Percentiles rank a stretch among this genome's conserved stretches.
Evolutionary conservation across 2,113 vertebrate species (phyloP).

Genomic region (Macquaria ambigua): DNA sequence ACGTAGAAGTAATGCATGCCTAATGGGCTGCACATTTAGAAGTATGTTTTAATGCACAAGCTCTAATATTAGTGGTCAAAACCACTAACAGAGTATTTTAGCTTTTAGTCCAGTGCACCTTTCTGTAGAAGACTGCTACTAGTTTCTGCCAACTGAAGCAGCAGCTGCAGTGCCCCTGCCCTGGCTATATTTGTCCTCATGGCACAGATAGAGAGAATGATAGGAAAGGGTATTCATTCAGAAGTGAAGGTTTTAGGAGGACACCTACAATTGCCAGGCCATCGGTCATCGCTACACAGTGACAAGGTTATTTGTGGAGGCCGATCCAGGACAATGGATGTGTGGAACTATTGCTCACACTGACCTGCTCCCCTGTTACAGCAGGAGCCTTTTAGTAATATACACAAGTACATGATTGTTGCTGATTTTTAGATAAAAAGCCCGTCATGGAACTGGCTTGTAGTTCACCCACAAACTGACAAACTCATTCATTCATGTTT

Average conservation of each 20-base stretch:
- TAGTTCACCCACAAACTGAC: background rate
- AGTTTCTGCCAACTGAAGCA: slow-evolving; percentile 36
- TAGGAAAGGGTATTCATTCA: slow-evolving; percentile 70
- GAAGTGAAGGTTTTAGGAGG: slow-evolving; percentile 72
- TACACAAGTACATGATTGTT: background rate
- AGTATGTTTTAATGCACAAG: slow-evolving; percentile 1
- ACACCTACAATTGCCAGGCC: slow-evolving; percentile 67
- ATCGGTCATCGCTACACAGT: slow-evolving; percentile 66
- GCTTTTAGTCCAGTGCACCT: slow-evolving; percentile 23
- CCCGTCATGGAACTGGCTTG: background rate
- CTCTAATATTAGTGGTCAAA: slow-evolving; percentile 8
- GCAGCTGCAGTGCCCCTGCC: slow-evolving; percentile 54
- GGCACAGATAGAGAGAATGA: slow-evolving; percentile 68
- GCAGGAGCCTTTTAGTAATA: background rate
- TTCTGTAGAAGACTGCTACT: slow-evolving; percentile 33
- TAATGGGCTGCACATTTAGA: background rate
- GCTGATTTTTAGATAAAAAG: background rate
- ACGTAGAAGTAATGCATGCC: background rate
- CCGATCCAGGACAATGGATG: slow-evolving; percentile 40
- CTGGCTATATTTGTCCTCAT: slow-evolving; percentile 75
- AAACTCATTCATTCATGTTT: background rate
- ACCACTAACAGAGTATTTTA: background rate
- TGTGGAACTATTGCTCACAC: slow-evolving; percentile 23
- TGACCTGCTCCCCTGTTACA: background rate
- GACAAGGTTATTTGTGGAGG: slow-evolving; percentile 72